Conservation (phyloP, 2,797 vertebrate species). For the Rhodeus uyekii region DNA sequence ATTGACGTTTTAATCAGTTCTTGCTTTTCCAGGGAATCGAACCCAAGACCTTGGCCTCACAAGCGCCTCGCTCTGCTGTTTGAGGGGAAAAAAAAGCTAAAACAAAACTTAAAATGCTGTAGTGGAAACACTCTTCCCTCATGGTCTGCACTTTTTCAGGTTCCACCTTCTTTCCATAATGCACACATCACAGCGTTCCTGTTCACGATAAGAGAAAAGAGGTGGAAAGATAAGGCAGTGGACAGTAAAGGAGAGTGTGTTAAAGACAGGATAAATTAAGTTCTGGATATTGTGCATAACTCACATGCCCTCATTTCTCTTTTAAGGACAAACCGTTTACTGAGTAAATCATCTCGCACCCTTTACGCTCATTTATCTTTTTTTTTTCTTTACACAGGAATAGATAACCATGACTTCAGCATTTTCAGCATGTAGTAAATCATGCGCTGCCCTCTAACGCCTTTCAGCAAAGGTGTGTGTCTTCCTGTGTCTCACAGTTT, state of each 20-base stretch:
- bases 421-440: conserved; percentile 37
- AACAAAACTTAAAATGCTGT: background rate
- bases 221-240: background rate
- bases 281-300: conserved; percentile 21
- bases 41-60: too few species aligned
- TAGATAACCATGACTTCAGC: conserved; percentile 44
- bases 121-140: background rate
- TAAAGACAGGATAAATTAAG: conserved; percentile 21
- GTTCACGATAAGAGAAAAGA: background rate
- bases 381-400: conserved; percentile 12
- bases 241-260: background rate
- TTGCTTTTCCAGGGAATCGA: too few species aligned
- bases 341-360: conserved; percentile 29
- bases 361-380: conserved; percentile 35
- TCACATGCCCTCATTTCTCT: conserved; percentile 35
- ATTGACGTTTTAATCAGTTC: too few species aligned
- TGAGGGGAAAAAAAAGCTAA: too few species aligned
- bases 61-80: too few species aligned
- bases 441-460: conserved; percentile 20
- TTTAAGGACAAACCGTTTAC: conserved; percentile 43
- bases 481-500: background rate
- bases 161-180: background rate
- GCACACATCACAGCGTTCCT: background rate
- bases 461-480: conserved; percentile 16
- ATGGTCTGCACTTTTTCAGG: background rate